Evolutionary conservation across 2,888 invertebrate genomes (phyloP).

Genomic region (Xylocampa areola): DNA sequence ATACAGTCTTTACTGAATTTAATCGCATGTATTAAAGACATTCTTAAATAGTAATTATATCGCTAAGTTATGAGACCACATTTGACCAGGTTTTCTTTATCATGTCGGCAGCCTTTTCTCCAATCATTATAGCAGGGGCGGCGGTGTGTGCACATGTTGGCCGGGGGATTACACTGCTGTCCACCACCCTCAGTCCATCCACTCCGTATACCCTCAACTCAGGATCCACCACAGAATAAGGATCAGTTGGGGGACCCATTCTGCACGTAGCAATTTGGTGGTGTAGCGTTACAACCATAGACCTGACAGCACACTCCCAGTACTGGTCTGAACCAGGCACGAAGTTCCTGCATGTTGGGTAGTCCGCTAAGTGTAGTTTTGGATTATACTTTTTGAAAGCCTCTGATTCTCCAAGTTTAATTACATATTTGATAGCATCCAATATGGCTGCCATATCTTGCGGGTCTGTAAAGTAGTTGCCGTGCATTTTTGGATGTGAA

Average conservation of each 20-base stretch:
- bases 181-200: conserved; percentile 91
- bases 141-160: conserved; percentile 91
- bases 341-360: conserved; percentile 87
- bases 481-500: conserved; percentile 93
- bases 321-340: conserved; percentile 91
- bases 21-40: conserved; percentile 23
- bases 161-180: conserved; percentile 92
- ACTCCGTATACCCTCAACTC: conserved; percentile 91
- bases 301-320: conserved; percentile 92
- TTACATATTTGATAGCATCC: conserved; percentile 90
- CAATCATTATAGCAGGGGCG: conserved; percentile 92
- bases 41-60: conserved; percentile 34
- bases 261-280: conserved; percentile 92
- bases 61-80: conserved; percentile 46
- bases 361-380: conserved; percentile 84
- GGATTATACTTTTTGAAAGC: conserved; percentile 90
- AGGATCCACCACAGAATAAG: conserved; percentile 91
- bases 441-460: conserved; percentile 90
- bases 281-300: conserved; percentile 88
- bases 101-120: conserved; percentile 93
- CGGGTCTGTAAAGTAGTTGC: conserved; percentile 94
- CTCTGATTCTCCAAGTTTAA: conserved; percentile 89
- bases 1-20: neutral
- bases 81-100: conserved; percentile 90
- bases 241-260: conserved; percentile 92